Base-by-base conservation (phyloP, 1,140 invertebrate species). In the Diprion similis region DNA sequence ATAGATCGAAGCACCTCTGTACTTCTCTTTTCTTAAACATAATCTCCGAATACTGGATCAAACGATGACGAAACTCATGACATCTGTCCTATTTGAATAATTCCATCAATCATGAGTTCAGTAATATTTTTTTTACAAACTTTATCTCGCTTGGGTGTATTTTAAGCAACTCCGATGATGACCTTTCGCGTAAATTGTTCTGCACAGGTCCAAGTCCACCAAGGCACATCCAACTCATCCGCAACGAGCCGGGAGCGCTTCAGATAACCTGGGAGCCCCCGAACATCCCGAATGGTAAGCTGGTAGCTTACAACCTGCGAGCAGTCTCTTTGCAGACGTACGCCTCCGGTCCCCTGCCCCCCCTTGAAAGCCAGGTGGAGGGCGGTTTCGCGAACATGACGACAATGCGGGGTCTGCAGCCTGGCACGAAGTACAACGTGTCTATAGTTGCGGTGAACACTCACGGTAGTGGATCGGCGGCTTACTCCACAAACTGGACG, bases 381-480 rank as follows among this genome's bases (percentile, higher is more conserved):
- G 85, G 87, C 15, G 89, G 88, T 71, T 76, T 69, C 45, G 83
- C 89, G 0, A 84, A 85, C 24, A 82, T 70, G 71, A 85, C 85
- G 19, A 77, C 81, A 66, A 78, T 95, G 0, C 88, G 89, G 69
- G 91, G 91, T 75, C 83, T 96, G 4, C 90, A 93, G 71, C 93
- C 94, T 1, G 94, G 93, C 9, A 94, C 93, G 1, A 85, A 89
- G 15, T 96, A 95, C 79, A 92, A 91, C 71, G 89, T 95, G 10
- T 91, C 91, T 47, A 89, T 95, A 1, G 86, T 87, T 45, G 94
- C 94, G 1, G 85, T 88, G 4, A 94, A 93, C 76, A 84, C 78
- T 66, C 87, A 91, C 74, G 91, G 90, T 1, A 85, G 89, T 59
- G 94, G 94, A 37, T 85, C 90, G 1, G 85, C 89, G 47, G 84